Evolutionary conservation across 2,797 vertebrate genomes (phyloP).

Genomic region (Hippocampus kuda): DNA sequence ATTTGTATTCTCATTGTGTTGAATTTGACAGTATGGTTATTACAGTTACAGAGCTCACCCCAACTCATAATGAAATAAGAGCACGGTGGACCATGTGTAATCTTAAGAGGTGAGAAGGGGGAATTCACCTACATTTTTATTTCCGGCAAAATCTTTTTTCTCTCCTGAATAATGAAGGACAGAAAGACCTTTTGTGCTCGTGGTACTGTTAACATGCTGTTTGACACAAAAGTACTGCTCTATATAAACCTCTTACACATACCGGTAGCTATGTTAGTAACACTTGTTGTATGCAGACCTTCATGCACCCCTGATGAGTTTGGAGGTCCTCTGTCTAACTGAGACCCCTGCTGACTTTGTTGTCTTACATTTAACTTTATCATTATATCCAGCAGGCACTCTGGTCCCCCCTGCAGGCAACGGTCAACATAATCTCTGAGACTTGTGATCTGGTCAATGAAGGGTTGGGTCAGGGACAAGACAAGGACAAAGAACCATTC

Average conservation of each 20-base stretch:
- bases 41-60: background rate
- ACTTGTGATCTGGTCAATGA: conserved; percentile 58
- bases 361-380: conserved; percentile 29
- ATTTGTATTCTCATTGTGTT: background rate
- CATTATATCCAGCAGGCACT: background rate
- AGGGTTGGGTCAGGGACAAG: conserved; percentile 36
- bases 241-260: too few species aligned
- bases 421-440: conserved; percentile 54
- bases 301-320: background rate
- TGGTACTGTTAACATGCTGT: background rate
- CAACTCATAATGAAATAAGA: conserved; percentile 1
- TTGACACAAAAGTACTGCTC: too few species aligned
- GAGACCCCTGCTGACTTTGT: conserved; percentile 15
- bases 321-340: background rate
- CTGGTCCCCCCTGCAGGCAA: conserved; percentile 20
- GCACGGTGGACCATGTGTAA: background rate
- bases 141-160: background rate
- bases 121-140: background rate
- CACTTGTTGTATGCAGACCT: background rate
- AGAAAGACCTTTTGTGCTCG: background rate
- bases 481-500: conserved; percentile 24
- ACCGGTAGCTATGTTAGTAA: background rate
- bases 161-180: background rate
- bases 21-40: background rate
- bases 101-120: background rate